Evolutionary conservation across 1,140 invertebrate genomes (phyloP), one percentile per base, ranked within the genome.

Genomic region (Hetaerina americana): DNA sequence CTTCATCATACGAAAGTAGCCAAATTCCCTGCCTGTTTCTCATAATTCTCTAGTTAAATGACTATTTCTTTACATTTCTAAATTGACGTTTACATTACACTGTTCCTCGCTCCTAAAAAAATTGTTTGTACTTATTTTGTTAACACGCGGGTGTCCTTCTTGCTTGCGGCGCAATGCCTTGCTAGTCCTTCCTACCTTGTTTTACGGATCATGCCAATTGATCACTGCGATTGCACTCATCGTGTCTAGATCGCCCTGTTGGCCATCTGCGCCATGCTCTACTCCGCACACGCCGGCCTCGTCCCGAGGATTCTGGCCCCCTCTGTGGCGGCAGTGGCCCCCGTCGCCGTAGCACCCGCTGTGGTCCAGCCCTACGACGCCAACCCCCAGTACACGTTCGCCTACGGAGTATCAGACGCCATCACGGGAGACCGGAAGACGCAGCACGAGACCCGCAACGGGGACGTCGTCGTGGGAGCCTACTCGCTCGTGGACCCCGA

Each of bases 391-490:
- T 76, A 76, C 76, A 75, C 75, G 70, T 76, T 76, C 75, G 76
- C 75, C 29, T 76, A 76, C 72, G 73, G 72, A 70, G 75, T 76
- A 40, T 27, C 68, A 22, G 74, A 75, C 72, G 70, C 31, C 77
- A 76, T 75, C 73, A 85, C 76, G 0, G 82, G 83, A 0, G 83
- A 84, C 74, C 78, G 81, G 5, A 86, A 86, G 74, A 79, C 80
- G 66, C 85, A 84, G 18, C 79, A 82, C 6, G 85, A 87, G 72
- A 71, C 70, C 22, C 66, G 77, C 24, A 72, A 76, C 27, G 74
- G 76, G 69, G 74, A 70, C 24, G 70, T 73, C 1, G 68, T 74
- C 18, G 74, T 73, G 26, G 77, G 77, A 25, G 29, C 49, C 25
- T 76, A 74, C 69, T 73, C 66, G 6, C 18, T 76, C n/a, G 68